Conservation (phyloP, 1,140 invertebrate genomes). For the Zaprionus lachaisei region DNA sequence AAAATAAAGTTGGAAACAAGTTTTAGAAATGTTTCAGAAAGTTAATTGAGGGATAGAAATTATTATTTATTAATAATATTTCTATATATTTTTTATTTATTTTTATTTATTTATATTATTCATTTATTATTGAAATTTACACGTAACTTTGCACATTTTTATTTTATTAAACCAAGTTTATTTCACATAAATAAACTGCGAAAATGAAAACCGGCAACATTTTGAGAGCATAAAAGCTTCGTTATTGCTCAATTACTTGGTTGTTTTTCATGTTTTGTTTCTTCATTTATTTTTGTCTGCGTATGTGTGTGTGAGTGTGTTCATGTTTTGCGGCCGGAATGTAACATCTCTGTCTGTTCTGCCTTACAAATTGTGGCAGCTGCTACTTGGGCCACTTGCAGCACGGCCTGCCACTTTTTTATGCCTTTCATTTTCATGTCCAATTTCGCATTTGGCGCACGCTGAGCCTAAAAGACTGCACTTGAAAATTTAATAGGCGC, state of each 20-base stretch:
- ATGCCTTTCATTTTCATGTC: conserved; percentile 75
- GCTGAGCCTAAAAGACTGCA: conserved; percentile 77
- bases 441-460: conserved; percentile 68
- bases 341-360: conserved; percentile 7
- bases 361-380: conserved; percentile 68
- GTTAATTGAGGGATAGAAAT: not conserved
- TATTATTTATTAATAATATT: not conserved
- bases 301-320: conserved; percentile 13
- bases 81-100: no score
- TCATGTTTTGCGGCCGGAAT: conserved; percentile 34
- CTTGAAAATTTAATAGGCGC: conserved; percentile 77
- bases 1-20: not conserved
- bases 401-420: conserved; percentile 35
- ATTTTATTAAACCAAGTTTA: no score
- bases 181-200: conserved; percentile 3
- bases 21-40: not conserved
- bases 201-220: conserved; percentile 32
- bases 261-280: conserved; percentile 31
- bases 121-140: not conserved
- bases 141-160: not conserved
- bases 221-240: conserved; percentile 50
- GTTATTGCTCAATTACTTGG: conserved; percentile 51
- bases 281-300: conserved; percentile 10
- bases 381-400: conserved; percentile 78
- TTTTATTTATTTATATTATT: not conserved